Base-by-base conservation (phyloP, 2,888 invertebrate genomes). In the Cremastinae sp. region DNA sequence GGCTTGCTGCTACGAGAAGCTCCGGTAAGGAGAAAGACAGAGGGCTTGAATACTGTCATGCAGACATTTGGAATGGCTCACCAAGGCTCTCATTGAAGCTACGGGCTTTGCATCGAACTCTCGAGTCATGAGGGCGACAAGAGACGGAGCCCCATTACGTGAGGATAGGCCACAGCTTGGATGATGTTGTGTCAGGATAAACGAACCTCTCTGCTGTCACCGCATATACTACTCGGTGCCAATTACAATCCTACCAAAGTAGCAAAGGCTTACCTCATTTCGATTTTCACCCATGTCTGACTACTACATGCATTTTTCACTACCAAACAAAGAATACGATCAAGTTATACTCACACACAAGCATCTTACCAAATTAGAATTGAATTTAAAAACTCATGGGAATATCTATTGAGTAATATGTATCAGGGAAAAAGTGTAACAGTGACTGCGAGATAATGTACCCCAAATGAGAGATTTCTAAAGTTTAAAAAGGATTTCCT, bases 181-280 rank as follows among this genome's bases (percentile, higher is more conserved):
- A 36, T 54, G 43, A n/a, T 78, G 68, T 73, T 74, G 78, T 62
- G 22, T 28, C 12, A 14, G 54, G 22, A 20, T 56, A 56, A 49
- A 54, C 61, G 49, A 43, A 62, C 14, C 51, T 28, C 36, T 8
- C 71, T 12, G 43, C 28, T 10, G 58, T 58, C n/a, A 58, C 56
- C 22, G 58, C 22, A 54, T 12, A 62, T 56, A 28, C 61, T 36
- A 45, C 47, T 22, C 38, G 16, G 34, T 41, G 43, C 64, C 58
- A 53, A 59, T 51, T 59, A 45, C 62, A 12, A 62, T 69, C 47
- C 62, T 49, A 45, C 72, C 79, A 79, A 83, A 84, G 84, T 82
- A 83, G 73, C 69, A 58, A 76, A 80, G 80, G 82, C 84, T 83
- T 84, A 83, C 82, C 82, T 71, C 72, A 20, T 41, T 61, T 54